Conservation (phyloP, 2,113 vertebrate species). For the Hyaena hyaena region DNA sequence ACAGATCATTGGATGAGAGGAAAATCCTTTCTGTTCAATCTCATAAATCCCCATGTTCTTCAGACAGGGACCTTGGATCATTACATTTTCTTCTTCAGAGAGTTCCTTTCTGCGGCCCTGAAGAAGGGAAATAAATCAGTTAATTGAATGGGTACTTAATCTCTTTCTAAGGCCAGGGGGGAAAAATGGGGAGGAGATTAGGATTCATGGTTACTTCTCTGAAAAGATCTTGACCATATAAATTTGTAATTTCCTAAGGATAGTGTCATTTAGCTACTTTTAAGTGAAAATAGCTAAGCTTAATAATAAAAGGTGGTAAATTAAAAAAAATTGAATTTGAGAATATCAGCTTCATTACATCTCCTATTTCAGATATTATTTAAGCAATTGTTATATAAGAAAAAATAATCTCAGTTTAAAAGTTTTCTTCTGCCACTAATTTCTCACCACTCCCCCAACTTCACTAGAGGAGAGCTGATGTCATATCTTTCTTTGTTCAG, state of each 20-base stretch:
- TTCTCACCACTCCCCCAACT: neutral
- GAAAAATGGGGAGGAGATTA: neutral
- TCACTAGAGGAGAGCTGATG: neutral
- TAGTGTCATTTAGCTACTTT: neutral
- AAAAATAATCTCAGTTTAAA: conserved; percentile 67
- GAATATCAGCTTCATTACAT: conserved; percentile 55
- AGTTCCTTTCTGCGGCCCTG: neutral
- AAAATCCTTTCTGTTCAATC: neutral
- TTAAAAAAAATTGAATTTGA: conserved; percentile 30
- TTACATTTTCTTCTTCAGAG: conserved; percentile 39
- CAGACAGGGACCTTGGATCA: conserved; percentile 43
- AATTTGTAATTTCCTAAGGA: neutral
- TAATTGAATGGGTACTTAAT: conserved; percentile 1
- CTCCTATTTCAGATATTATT: neutral
- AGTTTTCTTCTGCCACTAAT: conserved; percentile 31
- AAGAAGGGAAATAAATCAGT: conserved; percentile 51
- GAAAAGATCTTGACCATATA: neutral
- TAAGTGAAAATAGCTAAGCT: conserved; percentile 18
- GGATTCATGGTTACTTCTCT: neutral
- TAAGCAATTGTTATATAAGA: conserved; percentile 46
- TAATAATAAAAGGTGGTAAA: conserved; percentile 56
- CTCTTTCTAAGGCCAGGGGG: conserved; percentile 42
- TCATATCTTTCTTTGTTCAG: conserved; percentile 49
- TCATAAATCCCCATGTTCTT: conserved; percentile 41
- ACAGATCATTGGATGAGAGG: neutral